Conservation (phyloP, 2,888 invertebrate genomes). For the Lepas anatifera region DNA sequence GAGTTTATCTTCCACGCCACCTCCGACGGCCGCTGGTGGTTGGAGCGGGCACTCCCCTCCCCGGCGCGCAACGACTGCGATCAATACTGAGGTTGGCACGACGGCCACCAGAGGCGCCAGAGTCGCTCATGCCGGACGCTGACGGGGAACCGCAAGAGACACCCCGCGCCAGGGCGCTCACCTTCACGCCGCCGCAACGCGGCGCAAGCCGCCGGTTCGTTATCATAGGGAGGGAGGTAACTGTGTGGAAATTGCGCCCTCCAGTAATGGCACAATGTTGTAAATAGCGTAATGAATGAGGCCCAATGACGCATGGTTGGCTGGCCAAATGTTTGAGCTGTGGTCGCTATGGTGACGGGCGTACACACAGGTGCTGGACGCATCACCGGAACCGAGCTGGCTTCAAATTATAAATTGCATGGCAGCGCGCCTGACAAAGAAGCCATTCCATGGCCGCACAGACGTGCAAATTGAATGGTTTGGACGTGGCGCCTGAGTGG, state of each 20-base stretch:
- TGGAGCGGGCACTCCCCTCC: background rate
- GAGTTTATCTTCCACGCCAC: constrained; percentile 1
- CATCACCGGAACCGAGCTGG: constrained; percentile 2
- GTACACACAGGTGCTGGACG: constrained; percentile 3
- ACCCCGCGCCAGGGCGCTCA: no score
- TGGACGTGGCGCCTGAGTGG: background rate
- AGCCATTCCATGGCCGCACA: background rate
- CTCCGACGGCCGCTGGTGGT: no score
- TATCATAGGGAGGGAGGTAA: constrained; percentile 4
- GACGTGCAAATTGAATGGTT: background rate
- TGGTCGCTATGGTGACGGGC: background rate
- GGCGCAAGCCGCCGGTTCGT: background rate
- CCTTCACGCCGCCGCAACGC: background rate
- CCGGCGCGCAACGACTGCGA: background rate
- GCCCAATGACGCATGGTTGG: constrained; percentile 2
- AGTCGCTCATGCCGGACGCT: background rate
- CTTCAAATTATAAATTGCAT: constrained; percentile 9
- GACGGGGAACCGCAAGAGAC: no score
- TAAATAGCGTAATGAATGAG: constrained; percentile 12
- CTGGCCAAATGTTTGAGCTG: constrained; percentile 4
- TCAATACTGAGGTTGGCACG: background rate
- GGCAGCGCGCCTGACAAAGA: background rate
- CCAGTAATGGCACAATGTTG: constrained; percentile 7
- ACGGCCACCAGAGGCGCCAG: background rate
- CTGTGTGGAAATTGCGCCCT: constrained; percentile 8